Base-by-base conservation (phyloP, 2,888 invertebrate species). In the Mesorhabditis sp. region DNA sequence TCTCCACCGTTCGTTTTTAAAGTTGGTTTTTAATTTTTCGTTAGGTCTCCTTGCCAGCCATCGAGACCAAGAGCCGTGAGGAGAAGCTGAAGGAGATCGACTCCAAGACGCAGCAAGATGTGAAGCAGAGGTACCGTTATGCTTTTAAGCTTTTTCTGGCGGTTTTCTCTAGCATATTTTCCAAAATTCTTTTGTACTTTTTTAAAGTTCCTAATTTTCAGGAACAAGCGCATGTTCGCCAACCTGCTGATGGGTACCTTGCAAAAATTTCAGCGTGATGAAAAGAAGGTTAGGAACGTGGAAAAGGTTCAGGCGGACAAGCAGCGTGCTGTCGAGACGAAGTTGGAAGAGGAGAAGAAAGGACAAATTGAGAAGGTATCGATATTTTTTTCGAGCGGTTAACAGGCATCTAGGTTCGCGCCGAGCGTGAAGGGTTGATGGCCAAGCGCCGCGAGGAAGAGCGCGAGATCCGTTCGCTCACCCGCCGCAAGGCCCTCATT, bases 191-290 rank as follows among this genome's bases (percentile, higher is more conserved):
- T 65, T 41, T 65, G 7, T 41, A 3, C 7, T 45, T n/a, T 58
- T 67, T 10, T 28, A 3, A 41, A 13, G n/a, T 66, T 66, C 10
- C 4, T 4, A 0, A 15, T 58, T 76, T 85, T 70, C 76, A 87
- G 96, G 77, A 97, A 97, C 87, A 90, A 92, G 75, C 90, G 97
- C 70, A 96, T 98, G 92, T 96, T 98, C 88, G 95, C 96, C 6
- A 80, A 76, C 62, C 92, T 95, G 41, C 88, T 98, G 63, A 88
- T 97, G 68, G 96, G 97, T 4, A 97, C 97, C 13, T 87, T 98
- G 79, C 93, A 95, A 86, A 93, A 93, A 87, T 97, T 97, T 86
- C 92, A 94, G 83, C 93, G 93, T 85, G 95, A 96, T 86, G 94
- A 95, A 63, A 74, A 72, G 64, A 80, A 80, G 65, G 78, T 68